These are phyloP conservation scores for Vombatus ursinus DNA, from an alignment of 2,113 vertebrate genomes.

Conservation along the genomic window DNA sequence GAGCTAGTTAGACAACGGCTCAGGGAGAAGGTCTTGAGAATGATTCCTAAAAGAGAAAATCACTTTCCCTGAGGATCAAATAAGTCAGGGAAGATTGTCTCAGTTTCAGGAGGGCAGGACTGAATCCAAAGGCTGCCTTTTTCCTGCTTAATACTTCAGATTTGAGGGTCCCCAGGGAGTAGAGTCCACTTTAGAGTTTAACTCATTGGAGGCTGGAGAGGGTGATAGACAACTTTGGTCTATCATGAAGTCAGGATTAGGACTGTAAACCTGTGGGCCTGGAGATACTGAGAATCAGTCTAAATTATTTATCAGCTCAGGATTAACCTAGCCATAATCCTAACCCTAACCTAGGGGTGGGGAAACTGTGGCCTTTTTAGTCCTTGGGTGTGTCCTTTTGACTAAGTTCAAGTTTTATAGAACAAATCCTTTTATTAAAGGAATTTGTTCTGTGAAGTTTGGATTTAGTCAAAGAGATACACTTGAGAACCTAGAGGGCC, in stretches of 20 bases:
- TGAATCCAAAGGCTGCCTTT: not conserved
- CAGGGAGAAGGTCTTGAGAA: not conserved
- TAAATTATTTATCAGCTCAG: not conserved
- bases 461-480: too few species aligned
- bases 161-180: not conserved
- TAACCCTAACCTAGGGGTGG: too few species aligned
- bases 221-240: not conserved
- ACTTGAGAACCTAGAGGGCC: too few species aligned
- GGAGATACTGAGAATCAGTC: not conserved
- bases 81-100: not conserved
- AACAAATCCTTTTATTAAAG: too few species aligned
- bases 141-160: not conserved
- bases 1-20: not conserved
- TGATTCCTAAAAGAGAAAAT: not conserved
- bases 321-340: not conserved
- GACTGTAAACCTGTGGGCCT: not conserved
- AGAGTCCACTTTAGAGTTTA: not conserved
- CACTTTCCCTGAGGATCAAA: not conserved
- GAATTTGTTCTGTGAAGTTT: too few species aligned
- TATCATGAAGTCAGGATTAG: not conserved
- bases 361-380: too few species aligned
- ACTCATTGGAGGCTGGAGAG: not conserved
- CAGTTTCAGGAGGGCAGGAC: not conserved
- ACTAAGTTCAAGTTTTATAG: too few species aligned
- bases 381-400: too few species aligned